Evolutionary conservation across 2,888 invertebrate species (phyloP), one percentile per base, ranked within the genome.

Genomic region (Sarcophaga caerulescens): DNA sequence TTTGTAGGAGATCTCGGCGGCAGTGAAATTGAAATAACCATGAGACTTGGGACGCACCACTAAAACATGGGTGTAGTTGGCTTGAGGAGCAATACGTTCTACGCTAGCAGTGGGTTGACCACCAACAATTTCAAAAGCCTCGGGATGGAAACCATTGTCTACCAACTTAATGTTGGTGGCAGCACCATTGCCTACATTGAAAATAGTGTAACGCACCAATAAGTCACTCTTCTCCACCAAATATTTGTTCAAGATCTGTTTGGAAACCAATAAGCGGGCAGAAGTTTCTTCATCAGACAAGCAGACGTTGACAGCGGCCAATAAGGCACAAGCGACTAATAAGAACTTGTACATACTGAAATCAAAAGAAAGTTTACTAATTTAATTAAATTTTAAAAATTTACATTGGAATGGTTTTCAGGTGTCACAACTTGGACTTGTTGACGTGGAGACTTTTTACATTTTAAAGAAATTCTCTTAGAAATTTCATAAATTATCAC

Each of bases 11-110:
- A 99, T 95, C 93, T 98, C 97, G 87, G 99, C 99, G 75, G 99
- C 96, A 3, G 99, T 97, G 93, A 99, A 99, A 93, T 99, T 99
- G 94, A 98, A 99, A 93, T 98, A 97, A 47, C 99, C 99, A 91
- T 95, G 97, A 91, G 96, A 96, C 90, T 96, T 96, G 5, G 99
- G 99, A 87, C 97, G 94, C 14, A 99, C 96, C 10, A 99, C 97
- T 23, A 98, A 97, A 5, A 98, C 97, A 93, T 99, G 99, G 1
- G 98, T 96, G 3, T 98, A 97, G 94, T 99, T 99, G 17, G 97
- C 96, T 90, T 97, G 96, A 6, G 99, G 98, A 19, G 98, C 96
- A 91, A 99, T 97, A 89, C 98, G 95, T 90, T 98, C 97, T 90
- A 99, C 96, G 89, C 95, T 95, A 0, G 97, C 96, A 59, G 95